Evolutionary conservation across 1,140 invertebrate species (phyloP).

Genomic region (Cotesia chilonis): DNA sequence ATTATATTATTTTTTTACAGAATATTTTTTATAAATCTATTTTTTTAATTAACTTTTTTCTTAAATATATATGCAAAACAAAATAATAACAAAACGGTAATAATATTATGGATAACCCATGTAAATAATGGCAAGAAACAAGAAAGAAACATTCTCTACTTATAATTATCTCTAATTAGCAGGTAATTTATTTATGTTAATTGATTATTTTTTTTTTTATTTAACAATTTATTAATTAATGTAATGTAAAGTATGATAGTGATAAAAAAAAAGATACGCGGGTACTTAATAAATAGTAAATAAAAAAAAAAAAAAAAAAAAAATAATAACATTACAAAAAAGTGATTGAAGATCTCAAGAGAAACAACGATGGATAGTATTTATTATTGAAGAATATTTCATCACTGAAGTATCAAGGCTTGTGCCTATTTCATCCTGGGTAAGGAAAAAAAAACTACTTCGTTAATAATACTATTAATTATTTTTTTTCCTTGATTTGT

Average conservation of each 20-base stretch:
- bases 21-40: neutral
- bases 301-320: neutral
- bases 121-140: no score
- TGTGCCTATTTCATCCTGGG: slow-evolving; percentile 49
- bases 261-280: slow-evolving; percentile 5
- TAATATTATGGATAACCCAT: no score
- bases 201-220: no score
- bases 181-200: no score
- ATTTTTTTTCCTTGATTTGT: slow-evolving; percentile 53
- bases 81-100: no score
- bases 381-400: neutral
- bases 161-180: no score
- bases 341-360: slow-evolving; percentile 8
- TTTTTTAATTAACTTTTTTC: no score
- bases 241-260: neutral
- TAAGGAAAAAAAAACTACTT: slow-evolving; percentile 49
- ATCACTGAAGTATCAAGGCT: neutral
- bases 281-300: slow-evolving; percentile 7
- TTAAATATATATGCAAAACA: no score
- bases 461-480: slow-evolving; percentile 15
- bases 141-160: no score
- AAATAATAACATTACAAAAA: neutral
- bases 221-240: no score
- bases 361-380: neutral
- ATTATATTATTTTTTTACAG: slow-evolving; percentile 2